Conservation (phyloP, 1,140 invertebrate genomes). For the Amyelois transitella region DNA sequence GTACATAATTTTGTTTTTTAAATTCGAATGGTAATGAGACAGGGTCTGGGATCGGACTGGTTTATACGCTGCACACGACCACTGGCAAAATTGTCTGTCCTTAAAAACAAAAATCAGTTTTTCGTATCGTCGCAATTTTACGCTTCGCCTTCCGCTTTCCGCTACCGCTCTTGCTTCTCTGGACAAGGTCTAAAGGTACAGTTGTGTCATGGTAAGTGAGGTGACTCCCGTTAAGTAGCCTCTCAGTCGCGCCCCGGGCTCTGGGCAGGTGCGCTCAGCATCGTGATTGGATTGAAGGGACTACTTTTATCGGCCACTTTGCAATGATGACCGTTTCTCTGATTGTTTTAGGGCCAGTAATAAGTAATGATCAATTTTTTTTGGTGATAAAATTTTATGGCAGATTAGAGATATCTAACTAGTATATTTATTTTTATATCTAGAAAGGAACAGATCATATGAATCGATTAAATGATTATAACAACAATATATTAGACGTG, state of each 20-base stretch:
- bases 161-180: not conserved
- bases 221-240: constrained; percentile 70
- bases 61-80: not conserved
- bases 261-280: constrained; percentile 60
- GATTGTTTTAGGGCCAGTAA: not conserved
- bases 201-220: constrained; percentile 61
- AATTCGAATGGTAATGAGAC: too few species aligned
- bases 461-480: too few species aligned
- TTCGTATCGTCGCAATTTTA: not conserved
- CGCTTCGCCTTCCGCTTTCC: not conserved
- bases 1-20: too few species aligned
- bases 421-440: too few species aligned
- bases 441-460: too few species aligned
- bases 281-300: constrained; percentile 49
- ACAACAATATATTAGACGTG: too few species aligned
- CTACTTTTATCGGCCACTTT: not conserved
- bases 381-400: too few species aligned
- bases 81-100: not conserved
- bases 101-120: not conserved
- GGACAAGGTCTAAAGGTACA: constrained; percentile 11
- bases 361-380: not conserved
- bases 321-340: not conserved
- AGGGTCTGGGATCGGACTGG: not conserved
- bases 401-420: too few species aligned
- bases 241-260: constrained; percentile 52